These are phyloP conservation scores for Macrochelys suwanniensis DNA, from an alignment of 2,797 vertebrate species.

Conservation along the genomic window DNA sequence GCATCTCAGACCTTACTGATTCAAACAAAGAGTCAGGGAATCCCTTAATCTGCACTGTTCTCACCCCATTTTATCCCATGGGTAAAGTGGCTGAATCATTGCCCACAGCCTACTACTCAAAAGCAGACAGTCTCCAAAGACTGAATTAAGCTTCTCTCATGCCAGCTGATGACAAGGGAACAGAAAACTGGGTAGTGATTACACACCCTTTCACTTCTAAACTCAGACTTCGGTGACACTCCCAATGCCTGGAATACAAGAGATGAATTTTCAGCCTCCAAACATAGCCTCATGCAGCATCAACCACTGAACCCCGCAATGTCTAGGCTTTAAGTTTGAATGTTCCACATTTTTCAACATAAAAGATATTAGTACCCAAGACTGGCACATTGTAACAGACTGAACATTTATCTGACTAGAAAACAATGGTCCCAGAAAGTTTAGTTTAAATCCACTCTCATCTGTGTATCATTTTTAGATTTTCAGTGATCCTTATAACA, in stretches of 20 bases:
- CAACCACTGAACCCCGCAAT: not conserved
- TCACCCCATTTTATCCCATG: fast-evolving
- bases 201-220: not conserved
- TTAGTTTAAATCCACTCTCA: not conserved
- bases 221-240: not conserved
- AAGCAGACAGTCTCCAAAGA: not conserved
- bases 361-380: not conserved
- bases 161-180: not conserved
- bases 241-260: fast-evolving
- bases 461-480: not conserved
- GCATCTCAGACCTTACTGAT: not conserved
- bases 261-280: not conserved
- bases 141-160: not conserved
- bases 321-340: not conserved
- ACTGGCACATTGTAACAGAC: fast-evolving
- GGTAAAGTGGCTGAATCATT: not conserved
- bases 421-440: not conserved
- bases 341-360: not conserved
- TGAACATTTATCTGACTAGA: not conserved
- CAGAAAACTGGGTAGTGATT: not conserved
- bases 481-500: not conserved
- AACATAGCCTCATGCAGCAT: not conserved
- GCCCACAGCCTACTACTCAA: not conserved
- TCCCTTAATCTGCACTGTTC: not conserved
- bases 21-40: not conserved